These are phyloP conservation scores for Dicrostonyx torquatus DNA, from an alignment of 2,797 vertebrate species.

Conservation along the genomic window DNA sequence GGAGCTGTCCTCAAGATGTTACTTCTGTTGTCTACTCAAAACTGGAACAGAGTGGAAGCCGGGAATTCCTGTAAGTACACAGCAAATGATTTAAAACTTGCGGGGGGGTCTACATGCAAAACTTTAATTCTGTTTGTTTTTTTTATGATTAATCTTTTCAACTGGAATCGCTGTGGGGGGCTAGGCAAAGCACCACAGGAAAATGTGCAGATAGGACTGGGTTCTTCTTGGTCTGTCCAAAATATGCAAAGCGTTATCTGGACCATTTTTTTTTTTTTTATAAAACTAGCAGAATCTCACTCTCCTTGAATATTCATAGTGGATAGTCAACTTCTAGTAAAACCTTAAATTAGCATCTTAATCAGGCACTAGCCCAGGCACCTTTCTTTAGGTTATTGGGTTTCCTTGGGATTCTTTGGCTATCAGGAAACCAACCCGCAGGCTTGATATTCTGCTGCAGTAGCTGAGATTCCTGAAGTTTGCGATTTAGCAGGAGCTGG, in stretches of 20 bases:
- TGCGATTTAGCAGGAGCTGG: conserved; percentile 66
- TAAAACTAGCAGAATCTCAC: conserved; percentile 42
- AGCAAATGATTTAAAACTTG: conserved; percentile 81
- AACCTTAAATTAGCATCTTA: conserved; percentile 77
- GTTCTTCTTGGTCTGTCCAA: conserved; percentile 54
- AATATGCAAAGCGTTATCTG: conserved; percentile 60
- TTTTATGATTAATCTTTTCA: conserved; percentile 56
- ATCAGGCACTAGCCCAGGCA: conserved; percentile 47
- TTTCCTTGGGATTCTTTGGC: conserved; percentile 74
- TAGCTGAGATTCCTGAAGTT: conserved; percentile 78
- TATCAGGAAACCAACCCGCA: conserved; percentile 56
- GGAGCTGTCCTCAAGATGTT: conserved; percentile 83
- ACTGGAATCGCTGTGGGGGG: conserved; percentile 32
- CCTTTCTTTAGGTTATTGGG: conserved; percentile 45
- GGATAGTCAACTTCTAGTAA: conserved; percentile 67
- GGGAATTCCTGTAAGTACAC: conserved; percentile 87
- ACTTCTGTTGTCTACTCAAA: conserved; percentile 80
- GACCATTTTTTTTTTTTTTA: conserved; percentile 39
- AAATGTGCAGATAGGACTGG: conserved; percentile 58
- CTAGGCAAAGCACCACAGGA: conserved; percentile 23
- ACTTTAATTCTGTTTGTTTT: conserved; percentile 78
- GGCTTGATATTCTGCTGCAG: conserved; percentile 70
- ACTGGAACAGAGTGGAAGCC: conserved; percentile 70
- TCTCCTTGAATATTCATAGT: conserved; percentile 72
- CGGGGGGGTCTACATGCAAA: conserved; percentile 70